phyloP scores from a whole-genome alignment of 2,797 vertebrate species.

The Phoxinus dragarum region DNA sequence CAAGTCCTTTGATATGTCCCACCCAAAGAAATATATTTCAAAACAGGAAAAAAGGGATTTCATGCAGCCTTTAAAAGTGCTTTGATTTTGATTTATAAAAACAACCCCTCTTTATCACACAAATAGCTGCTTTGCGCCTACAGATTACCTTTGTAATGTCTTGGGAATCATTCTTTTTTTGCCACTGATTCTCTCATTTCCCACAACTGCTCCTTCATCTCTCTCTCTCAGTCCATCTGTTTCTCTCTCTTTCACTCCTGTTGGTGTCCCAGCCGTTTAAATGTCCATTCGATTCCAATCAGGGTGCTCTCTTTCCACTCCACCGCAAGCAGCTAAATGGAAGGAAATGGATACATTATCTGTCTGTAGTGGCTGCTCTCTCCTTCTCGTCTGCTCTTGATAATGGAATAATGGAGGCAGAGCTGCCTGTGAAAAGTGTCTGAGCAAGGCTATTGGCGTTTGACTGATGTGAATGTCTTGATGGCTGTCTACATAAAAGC shows the following conservation, averaged over 20 bases:
- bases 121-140: conserved; percentile 42
- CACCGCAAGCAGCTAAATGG: conserved; percentile 76
- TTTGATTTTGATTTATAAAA: conserved; percentile 15
- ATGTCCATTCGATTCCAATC: conserved; percentile 84
- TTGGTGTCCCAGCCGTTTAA: conserved; percentile 76
- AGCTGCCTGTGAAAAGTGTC: conserved; percentile 69
- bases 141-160: conserved; percentile 50
- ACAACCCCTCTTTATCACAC: not conserved
- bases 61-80: not conserved
- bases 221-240: conserved; percentile 10
- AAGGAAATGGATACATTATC: conserved; percentile 82
- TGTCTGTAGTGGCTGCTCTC: conserved; percentile 75
- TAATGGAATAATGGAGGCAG: conserved; percentile 82
- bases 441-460: conserved; percentile 64
- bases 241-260: conserved; percentile 13
- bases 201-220: conserved; percentile 58
- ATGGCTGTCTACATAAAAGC: conserved; percentile 25
- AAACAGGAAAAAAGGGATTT: not conserved
- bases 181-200: conserved; percentile 48
- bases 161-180: conserved; percentile 23
- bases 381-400: conserved; percentile 62
- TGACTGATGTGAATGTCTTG: conserved; percentile 67
- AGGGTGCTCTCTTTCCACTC: conserved; percentile 74
- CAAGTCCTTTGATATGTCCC: not conserved
- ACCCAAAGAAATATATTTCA: not conserved